Evolutionary conservation across 2,797 vertebrate species (phyloP).

Genomic region (Prionace glauca): DNA sequence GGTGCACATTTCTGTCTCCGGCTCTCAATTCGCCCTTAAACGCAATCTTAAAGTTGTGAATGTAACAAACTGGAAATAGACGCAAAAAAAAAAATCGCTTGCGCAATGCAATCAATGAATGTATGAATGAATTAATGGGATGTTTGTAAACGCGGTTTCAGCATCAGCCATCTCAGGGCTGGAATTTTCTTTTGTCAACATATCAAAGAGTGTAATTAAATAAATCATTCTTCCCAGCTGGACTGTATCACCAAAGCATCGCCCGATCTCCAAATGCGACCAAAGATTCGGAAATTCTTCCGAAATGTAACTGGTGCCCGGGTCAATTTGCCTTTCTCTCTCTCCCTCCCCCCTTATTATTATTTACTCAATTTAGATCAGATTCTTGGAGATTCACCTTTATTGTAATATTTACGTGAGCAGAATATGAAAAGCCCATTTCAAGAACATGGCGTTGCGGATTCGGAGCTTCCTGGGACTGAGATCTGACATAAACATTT

Average conservation of each 20-base stretch:
- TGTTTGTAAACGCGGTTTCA: neutral
- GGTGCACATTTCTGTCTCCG: neutral
- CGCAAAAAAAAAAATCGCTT: neutral
- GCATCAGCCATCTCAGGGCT: neutral
- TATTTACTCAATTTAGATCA: neutral
- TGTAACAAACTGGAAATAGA: neutral
- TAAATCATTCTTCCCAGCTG: neutral
- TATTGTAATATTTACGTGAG: slow-evolving; percentile 29
- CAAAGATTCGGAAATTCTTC: neutral
- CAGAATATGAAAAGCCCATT: neutral
- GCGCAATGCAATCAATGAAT: neutral
- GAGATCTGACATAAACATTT: neutral
- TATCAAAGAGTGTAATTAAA: neutral
- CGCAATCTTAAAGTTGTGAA: neutral
- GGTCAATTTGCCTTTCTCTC: neutral
- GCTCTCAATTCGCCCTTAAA: slow-evolving; percentile 1
- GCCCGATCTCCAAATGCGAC: neutral
- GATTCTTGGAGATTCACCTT: neutral
- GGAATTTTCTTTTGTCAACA: neutral
- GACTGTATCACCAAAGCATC: neutral
- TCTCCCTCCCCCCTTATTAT: no score
- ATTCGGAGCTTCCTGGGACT: neutral
- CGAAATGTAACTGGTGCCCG: neutral
- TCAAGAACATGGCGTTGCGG: slow-evolving; percentile 9
- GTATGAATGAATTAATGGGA: neutral